Evolutionary conservation across 1,140 invertebrate species (phyloP), one percentile per base, ranked within the genome.

Genomic region (Helicoverpa armigera): DNA sequence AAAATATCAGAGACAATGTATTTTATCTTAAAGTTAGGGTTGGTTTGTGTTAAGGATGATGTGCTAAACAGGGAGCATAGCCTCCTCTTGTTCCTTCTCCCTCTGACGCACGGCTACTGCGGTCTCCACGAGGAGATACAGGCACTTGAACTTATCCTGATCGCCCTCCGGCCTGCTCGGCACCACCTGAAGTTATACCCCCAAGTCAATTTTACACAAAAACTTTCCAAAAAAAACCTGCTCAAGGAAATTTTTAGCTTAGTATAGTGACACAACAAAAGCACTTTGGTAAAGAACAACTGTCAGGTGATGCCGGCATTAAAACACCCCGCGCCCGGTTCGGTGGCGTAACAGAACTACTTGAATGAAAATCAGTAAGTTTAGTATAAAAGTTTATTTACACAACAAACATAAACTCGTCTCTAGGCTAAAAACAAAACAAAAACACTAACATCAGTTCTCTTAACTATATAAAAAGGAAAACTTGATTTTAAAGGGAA

Each of bases 91-190:
- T 85, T 96, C 96, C 87, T 96, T 96, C 90, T 97, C 96, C 75
- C 96, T 93, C 89, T 97, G 96, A 86, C 96, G 96, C 63, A 98
- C 97, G 60, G 97, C 97, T 35, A 98, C 97, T 0, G 98, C 98
- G 14, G 98, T 98, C 90, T 98, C 98, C 70, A 98, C 98, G 23
- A 98, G 94, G 85, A 98, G 95, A 90, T 98, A 98, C 69, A 98
- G 95, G 92, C 97, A 98, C 93, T 97, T 97, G 94, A 98, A 98
- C 88, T 98, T 97, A 87, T 98, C 97, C 61, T 96, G 96, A 74
- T 97, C 96, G 48, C 96, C 95, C 87, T 95, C 86, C 23, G 90
- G 35, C 67, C 78, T 81, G 14, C 72, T 63, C 85, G 92, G 90
- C 89, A 93, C 86, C 92, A 93, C 91, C 93, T 90, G 91, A 85